A percentile compares a stretch with the other conserved stretches of the same genome.
These are phyloP conservation scores for Sinohyriopsis cumingii DNA, from an alignment of 2,888 invertebrate species.

Conservation along the genomic window DNA sequence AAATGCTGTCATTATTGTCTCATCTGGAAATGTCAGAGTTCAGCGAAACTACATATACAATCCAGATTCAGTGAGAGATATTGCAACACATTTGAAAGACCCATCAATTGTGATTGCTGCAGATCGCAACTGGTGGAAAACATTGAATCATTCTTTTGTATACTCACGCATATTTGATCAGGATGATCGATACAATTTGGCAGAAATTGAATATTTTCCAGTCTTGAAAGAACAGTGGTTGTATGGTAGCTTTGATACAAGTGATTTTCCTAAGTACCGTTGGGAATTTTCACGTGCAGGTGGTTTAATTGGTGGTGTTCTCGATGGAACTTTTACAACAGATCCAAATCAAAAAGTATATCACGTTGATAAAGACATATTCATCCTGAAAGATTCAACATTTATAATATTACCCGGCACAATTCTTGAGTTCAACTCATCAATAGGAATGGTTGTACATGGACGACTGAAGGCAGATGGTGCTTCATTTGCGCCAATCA, in stretches of 20 bases:
- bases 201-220: conserved; percentile 91
- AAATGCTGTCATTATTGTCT: conserved; percentile 92
- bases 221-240: conserved; percentile 92
- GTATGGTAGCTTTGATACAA: conserved; percentile 86
- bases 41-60: conserved; percentile 91
- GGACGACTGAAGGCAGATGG: conserved; percentile 83
- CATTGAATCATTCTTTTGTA: conserved; percentile 50
- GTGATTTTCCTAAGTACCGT: conserved; percentile 85
- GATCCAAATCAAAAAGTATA: conserved; percentile 74
- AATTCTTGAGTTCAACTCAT: conserved; percentile 87
- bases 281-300: conserved; percentile 73
- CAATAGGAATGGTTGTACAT: conserved; percentile 93
- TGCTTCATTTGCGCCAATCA: conserved; percentile 22
- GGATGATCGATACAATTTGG: conserved; percentile 84
- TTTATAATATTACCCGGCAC: conserved; percentile 91
- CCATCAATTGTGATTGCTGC: conserved; percentile 95
- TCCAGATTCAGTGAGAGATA: conserved; percentile 91
- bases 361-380: conserved; percentile 93
- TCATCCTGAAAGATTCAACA: conserved; percentile 92
- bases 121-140: conserved; percentile 93
- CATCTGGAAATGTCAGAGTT: conserved; percentile 90
- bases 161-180: conserved; percentile 66
- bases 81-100: conserved; percentile 94
- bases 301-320: conserved; percentile 61
- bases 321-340: conserved; percentile 44